Evolutionary conservation across 1,140 invertebrate species (phyloP).

Genomic region (Drosophila asahinai): DNA sequence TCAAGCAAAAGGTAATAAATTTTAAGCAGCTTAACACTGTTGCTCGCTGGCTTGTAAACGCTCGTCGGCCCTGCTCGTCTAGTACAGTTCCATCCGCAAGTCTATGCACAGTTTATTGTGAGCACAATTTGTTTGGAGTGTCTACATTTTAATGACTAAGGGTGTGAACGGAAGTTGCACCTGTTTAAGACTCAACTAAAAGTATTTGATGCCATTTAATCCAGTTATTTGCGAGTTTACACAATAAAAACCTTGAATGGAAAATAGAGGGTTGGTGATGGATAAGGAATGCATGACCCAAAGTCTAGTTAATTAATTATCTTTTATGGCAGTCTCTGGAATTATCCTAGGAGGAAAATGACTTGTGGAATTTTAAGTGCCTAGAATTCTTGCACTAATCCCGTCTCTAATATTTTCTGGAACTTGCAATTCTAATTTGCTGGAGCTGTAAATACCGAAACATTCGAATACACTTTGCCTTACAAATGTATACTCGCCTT

Average conservation of each 20-base stretch:
- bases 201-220: slow-evolving; percentile 81
- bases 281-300: slow-evolving; percentile 58
- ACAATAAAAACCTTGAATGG: slow-evolving; percentile 70
- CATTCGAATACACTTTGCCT: slow-evolving; percentile 51
- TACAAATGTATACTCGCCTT: slow-evolving; percentile 59
- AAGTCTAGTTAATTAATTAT: slow-evolving; percentile 81
- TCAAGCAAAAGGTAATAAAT: slow-evolving; percentile 84
- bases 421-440: slow-evolving; percentile 26
- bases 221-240: slow-evolving; percentile 82
- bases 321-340: slow-evolving; percentile 38
- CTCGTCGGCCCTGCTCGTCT: slow-evolving; percentile 37
- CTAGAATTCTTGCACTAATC: slow-evolving; percentile 18
- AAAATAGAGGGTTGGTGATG: slow-evolving; percentile 11
- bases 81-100: slow-evolving; percentile 46
- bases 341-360: slow-evolving; percentile 31
- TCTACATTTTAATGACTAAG: slow-evolving; percentile 20
- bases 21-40: slow-evolving; percentile 85
- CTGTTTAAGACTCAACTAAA: slow-evolving; percentile 76
- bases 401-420: slow-evolving; percentile 28
- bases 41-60: slow-evolving; percentile 81
- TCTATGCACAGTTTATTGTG: slow-evolving; percentile 30
- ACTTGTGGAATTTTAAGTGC: slow-evolving; percentile 53
- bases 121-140: slow-evolving; percentile 15
- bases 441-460: slow-evolving; percentile 29
- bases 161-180: slow-evolving; percentile 57